These are phyloP conservation scores for Baryphthengus martii DNA, from an alignment of 2,113 vertebrate species.

Conservation along the genomic window DNA sequence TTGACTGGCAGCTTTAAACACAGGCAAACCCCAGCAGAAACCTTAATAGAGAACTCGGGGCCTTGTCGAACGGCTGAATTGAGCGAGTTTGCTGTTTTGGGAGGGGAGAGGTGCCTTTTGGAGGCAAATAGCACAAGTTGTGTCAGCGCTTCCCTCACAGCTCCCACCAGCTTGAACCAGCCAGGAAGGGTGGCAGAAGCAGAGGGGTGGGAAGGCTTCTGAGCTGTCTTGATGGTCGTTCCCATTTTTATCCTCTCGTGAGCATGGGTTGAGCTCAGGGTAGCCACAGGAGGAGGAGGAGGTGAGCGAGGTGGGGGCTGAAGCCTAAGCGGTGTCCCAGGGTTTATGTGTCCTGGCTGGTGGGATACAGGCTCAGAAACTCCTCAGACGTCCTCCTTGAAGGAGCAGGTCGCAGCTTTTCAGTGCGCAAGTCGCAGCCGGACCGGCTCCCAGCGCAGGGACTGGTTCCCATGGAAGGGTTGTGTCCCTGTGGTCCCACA, in stretches of 20 bases:
- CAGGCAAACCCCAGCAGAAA: conserved; percentile 35
- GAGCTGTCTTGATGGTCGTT: neutral
- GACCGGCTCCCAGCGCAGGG: neutral
- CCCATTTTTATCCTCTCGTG: neutral
- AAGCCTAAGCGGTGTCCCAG: neutral
- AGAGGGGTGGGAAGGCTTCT: fast-evolving
- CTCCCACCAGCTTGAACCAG: neutral
- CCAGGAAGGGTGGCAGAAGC: neutral
- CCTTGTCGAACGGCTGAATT: neutral
- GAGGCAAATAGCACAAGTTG: neutral
- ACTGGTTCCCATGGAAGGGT: neutral
- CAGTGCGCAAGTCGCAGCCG: neutral
- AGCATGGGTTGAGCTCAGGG: neutral
- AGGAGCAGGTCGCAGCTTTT: neutral
- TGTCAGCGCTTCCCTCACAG: neutral
- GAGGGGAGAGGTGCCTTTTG: neutral
- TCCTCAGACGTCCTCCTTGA: fast-evolving
- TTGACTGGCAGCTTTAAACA: conserved; percentile 15
- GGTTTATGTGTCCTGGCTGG: neutral
- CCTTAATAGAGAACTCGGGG: neutral
- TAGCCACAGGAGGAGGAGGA: neutral
- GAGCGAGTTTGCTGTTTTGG: neutral
- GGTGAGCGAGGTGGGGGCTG: neutral
- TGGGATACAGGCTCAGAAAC: neutral
- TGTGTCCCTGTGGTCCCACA: neutral